phyloP scores from a whole-genome alignment of 2,888 invertebrate species.

The Metalampra italica region DNA sequence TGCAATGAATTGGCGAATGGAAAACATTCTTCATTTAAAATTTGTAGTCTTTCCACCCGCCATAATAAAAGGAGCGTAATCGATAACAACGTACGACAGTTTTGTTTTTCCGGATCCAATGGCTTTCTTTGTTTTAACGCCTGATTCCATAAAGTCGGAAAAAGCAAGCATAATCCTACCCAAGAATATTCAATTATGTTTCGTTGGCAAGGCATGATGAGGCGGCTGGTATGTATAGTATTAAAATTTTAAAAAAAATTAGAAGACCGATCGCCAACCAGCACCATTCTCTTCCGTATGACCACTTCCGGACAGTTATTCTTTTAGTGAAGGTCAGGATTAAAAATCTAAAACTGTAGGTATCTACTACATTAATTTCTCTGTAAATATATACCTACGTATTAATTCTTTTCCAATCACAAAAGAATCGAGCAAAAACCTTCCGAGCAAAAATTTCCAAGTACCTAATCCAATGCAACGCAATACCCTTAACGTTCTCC shows the following conservation, averaged over 20 bases:
- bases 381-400: too few species aligned
- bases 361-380: too few species aligned
- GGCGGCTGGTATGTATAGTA: too few species aligned
- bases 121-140: background rate
- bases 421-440: background rate
- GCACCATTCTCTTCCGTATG: conserved; percentile 11
- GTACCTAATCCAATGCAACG: too few species aligned
- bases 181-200: background rate
- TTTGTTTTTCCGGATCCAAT: background rate
- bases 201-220: too few species aligned
- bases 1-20: background rate
- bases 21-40: too few species aligned
- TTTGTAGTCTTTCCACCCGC: too few species aligned
- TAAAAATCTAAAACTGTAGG: background rate
- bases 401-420: too few species aligned
- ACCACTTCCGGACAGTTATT: conserved; percentile 6
- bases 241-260: background rate
- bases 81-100: background rate
- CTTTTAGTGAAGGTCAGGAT: conserved; percentile 2
- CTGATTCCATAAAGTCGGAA: background rate
- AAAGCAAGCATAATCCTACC: background rate
- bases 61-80: background rate
- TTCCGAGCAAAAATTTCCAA: too few species aligned
- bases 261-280: background rate
- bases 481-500: too few species aligned